These are phyloP conservation scores for Drosophila lacicola DNA, from an alignment of 2,888 invertebrate species.

Conservation along the genomic window DNA sequence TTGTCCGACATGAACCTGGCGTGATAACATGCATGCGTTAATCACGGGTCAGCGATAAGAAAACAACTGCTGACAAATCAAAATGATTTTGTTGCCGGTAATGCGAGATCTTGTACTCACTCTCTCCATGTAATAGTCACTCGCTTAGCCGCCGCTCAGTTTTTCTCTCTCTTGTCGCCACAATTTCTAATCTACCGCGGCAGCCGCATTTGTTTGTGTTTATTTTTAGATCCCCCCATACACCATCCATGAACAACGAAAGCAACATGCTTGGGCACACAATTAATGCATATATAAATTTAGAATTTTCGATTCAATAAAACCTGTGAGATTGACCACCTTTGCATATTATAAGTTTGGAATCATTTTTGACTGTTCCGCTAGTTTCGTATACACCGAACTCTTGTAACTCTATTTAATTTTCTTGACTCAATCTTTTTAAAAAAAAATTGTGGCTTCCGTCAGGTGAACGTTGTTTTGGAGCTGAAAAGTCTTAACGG, in stretches of 20 bases:
- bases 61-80: conserved; percentile 49
- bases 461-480: too few species aligned
- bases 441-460: too few species aligned
- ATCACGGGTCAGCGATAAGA: conserved; percentile 68
- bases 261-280: conserved; percentile 12
- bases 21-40: conserved; percentile 61
- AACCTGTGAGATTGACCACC: too few species aligned
- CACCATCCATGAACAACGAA: conserved; percentile 38
- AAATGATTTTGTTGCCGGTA: conserved; percentile 57
- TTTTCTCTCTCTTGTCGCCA: conserved; percentile 13
- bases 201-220: conserved; percentile 51
- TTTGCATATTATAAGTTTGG: too few species aligned
- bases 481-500: too few species aligned
- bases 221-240: conserved; percentile 47
- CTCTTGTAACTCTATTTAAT: too few species aligned
- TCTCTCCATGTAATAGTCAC: conserved; percentile 35
- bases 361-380: neutral
- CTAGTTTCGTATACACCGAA: neutral
- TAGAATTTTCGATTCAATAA: neutral
- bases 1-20: conserved; percentile 51
- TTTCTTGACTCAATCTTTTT: too few species aligned
- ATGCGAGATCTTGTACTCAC: conserved; percentile 48
- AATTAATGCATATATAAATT: conserved; percentile 4
- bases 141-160: neutral
- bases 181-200: conserved; percentile 9